Conservation (phyloP, 2,113 vertebrate genomes). For the Dicaeum eximium region DNA sequence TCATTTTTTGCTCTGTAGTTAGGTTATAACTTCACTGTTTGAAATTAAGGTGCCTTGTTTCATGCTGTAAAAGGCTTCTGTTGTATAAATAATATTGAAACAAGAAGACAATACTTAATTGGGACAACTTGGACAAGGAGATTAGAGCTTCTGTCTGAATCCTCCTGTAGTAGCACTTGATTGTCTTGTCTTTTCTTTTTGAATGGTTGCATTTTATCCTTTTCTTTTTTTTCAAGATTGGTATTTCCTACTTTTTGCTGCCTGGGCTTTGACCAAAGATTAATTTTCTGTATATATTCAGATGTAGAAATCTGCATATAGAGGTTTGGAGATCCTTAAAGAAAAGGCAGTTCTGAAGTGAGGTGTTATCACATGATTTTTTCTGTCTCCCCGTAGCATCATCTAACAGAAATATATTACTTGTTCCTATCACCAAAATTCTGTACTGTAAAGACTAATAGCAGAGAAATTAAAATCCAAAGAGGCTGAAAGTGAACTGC, state of each 20-base stretch:
- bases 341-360: not conserved
- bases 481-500: not conserved
- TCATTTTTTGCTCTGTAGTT: not conserved
- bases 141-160: not conserved
- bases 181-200: not conserved
- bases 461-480: not conserved
- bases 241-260: not conserved
- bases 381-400: accelerated
- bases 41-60: not conserved
- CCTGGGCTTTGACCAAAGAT: not conserved
- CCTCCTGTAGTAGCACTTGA: not conserved
- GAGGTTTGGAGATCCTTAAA: not conserved
- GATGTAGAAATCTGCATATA: not conserved
- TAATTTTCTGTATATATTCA: not conserved
- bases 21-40: not conserved
- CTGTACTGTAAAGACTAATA: not conserved
- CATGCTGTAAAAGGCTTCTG: not conserved
- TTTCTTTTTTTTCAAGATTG: not conserved
- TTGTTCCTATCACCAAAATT: not conserved
- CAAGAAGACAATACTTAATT: not conserved
- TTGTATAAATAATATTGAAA: not conserved
- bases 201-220: not conserved
- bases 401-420: not conserved
- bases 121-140: not conserved
- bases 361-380: not conserved